Evolutionary conservation across 2,797 vertebrate genomes (phyloP).

Genomic region (Borostomias antarcticus): DNA sequence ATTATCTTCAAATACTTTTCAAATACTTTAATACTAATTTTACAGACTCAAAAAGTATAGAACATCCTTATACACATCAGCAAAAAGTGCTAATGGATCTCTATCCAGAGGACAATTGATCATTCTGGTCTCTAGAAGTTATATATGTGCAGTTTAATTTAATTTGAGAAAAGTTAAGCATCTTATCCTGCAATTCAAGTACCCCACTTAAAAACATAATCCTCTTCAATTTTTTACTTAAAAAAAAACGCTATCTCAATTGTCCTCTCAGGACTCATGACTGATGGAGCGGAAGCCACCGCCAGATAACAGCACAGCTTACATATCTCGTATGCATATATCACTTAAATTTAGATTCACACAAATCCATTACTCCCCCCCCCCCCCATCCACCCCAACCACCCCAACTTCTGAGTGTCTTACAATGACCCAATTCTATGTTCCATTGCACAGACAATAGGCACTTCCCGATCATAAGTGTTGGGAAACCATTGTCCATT

Average conservation of each 20-base stretch:
- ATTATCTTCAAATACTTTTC: background rate
- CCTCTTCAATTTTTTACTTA: slow-evolving; percentile 55
- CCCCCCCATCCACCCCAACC: too few relatives aligned
- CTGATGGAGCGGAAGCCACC: slow-evolving; percentile 47
- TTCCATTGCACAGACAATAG: slow-evolving; percentile 24
- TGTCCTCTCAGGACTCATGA: slow-evolving; percentile 48
- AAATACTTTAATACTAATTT: too few relatives aligned
- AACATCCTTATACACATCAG: slow-evolving; percentile 47
- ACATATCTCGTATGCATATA: slow-evolving; percentile 41
- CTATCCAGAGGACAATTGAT: slow-evolving; percentile 12
- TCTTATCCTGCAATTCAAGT: slow-evolving; percentile 49
- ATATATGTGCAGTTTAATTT: slow-evolving; percentile 57
- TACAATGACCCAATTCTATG: slow-evolving; percentile 45
- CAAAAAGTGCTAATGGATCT: slow-evolving; percentile 44
- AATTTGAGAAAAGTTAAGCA: slow-evolving; percentile 61
- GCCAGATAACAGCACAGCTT: slow-evolving; percentile 48
- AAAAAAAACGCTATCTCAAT: slow-evolving; percentile 44
- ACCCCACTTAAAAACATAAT: slow-evolving; percentile 58
- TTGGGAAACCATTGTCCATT: slow-evolving; percentile 36
- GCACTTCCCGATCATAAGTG: slow-evolving; percentile 15
- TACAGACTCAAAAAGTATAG: background rate
- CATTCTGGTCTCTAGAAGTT: slow-evolving; percentile 22
- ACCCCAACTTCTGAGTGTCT: slow-evolving; percentile 28
- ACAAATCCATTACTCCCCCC: slow-evolving; percentile 27
- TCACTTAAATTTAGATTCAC: slow-evolving; percentile 50